Percentiles rank a stretch among this genome's conserved stretches.
Evolutionary conservation across 2,888 invertebrate species (phyloP).

Genomic region (Cheilosia scutellata): DNA sequence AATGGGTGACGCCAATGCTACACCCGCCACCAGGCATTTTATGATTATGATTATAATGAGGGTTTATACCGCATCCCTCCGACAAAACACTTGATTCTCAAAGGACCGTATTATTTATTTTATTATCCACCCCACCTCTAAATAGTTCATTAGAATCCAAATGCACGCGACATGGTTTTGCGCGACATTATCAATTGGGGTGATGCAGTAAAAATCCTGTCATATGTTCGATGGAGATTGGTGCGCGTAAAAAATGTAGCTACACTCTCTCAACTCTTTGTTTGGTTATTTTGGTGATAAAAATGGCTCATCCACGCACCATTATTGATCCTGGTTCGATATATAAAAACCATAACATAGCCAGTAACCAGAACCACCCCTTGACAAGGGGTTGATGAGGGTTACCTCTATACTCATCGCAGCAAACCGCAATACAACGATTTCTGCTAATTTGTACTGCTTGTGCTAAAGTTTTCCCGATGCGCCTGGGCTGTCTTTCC

Average conservation of each 20-base stretch:
- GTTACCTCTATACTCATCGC: slow-evolving; percentile 25
- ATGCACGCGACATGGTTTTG: slow-evolving; percentile 56
- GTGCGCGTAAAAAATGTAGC: background rate
- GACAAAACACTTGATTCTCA: slow-evolving; percentile 41
- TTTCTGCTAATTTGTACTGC: slow-evolving; percentile 50
- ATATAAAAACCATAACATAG: slow-evolving; percentile 15
- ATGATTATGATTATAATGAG: slow-evolving; percentile 60
- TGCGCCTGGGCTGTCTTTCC: slow-evolving; percentile 31
- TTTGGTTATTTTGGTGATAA: slow-evolving; percentile 32
- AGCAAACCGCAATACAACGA: slow-evolving; percentile 59
- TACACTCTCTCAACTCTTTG: slow-evolving; percentile 39
- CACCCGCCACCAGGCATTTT: slow-evolving; percentile 19
- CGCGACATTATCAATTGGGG: slow-evolving; percentile 23
- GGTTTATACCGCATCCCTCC: slow-evolving; percentile 39
- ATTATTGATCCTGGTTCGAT: slow-evolving; percentile 61
- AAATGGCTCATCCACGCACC: slow-evolving; percentile 47
- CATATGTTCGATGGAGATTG: slow-evolving; percentile 54
- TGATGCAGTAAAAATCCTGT: slow-evolving; percentile 64
- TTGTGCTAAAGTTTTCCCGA: slow-evolving; percentile 20
- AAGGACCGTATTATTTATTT: slow-evolving; percentile 52
- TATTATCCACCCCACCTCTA: slow-evolving; percentile 41
- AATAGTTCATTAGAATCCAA: slow-evolving; percentile 73
- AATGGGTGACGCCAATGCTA: background rate
- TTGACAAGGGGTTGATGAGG: slow-evolving; percentile 52
- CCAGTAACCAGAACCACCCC: slow-evolving; percentile 18